Conservation (phyloP, 2,113 vertebrate genomes). For the Lepidothrix coronata region DNA sequence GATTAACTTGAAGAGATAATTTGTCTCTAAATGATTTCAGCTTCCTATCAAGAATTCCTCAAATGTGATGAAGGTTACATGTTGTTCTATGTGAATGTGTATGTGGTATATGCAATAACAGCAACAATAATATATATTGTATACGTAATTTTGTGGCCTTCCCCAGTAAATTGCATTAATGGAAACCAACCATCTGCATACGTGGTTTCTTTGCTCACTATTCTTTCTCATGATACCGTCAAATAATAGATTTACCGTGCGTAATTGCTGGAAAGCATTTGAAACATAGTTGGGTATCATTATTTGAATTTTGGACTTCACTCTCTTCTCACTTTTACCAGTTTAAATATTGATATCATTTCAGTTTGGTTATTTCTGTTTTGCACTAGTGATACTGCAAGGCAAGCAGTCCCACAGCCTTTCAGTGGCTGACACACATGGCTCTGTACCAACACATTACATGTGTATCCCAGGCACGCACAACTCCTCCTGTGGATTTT, state of each 20-base stretch:
- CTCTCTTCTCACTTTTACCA: background rate
- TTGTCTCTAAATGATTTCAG: background rate
- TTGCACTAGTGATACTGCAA: background rate
- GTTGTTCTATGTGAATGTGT: background rate
- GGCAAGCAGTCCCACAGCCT: background rate
- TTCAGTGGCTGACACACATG: background rate
- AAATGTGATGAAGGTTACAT: background rate
- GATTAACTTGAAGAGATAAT: background rate
- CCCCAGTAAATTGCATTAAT: background rate
- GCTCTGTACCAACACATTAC: background rate
- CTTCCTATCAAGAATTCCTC: background rate
- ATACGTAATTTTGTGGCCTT: background rate
- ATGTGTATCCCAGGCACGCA: background rate
- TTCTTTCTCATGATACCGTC: background rate
- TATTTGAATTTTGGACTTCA: background rate
- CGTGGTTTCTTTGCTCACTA: background rate
- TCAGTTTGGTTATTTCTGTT: background rate
- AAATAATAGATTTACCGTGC: background rate
- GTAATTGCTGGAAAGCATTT: background rate
- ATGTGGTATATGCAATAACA: background rate
- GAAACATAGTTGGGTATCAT: background rate
- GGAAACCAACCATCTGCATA: background rate
- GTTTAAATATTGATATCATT: background rate
- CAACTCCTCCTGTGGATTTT: background rate
- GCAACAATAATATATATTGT: background rate